Evolutionary conservation across 2,888 invertebrate genomes (phyloP).

Genomic region (Prenolepis imparis): DNA sequence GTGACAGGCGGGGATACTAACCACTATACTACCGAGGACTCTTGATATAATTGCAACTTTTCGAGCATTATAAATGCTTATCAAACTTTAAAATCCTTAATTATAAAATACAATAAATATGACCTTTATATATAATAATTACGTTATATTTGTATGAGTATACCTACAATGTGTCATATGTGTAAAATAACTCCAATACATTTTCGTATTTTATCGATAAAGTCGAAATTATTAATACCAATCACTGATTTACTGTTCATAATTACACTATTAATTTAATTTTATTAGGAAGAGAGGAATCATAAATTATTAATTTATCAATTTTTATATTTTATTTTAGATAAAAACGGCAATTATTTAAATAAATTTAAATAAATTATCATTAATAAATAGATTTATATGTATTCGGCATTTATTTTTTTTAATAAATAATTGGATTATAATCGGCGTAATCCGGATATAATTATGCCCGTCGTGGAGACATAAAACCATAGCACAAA

Average conservation of each 20-base stretch:
- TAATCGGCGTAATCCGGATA: not conserved
- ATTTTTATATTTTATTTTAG: not conserved
- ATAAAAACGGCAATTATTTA: no score
- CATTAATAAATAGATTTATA: no score
- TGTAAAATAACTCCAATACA: not conserved
- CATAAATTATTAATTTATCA: not conserved
- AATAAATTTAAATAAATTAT: constrained; percentile 9
- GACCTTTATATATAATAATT: not conserved
- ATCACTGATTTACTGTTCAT: not conserved
- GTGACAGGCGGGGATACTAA: constrained; percentile 65
- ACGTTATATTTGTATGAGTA: not conserved
- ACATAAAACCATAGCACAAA: not conserved
- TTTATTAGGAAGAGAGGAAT: not conserved
- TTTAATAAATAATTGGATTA: not conserved
- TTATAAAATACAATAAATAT: not conserved
- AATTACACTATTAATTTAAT: not conserved
- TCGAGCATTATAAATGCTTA: not conserved
- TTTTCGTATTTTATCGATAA: constrained; percentile 6
- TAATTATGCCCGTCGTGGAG: not conserved
- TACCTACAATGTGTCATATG: not conserved
- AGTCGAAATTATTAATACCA: not conserved
- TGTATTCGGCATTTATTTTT: not conserved
- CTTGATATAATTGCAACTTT: not conserved
- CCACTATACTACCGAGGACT: constrained; percentile 63
- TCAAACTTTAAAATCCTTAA: not conserved